Percentiles rank a stretch among this genome's conserved stretches.
These are phyloP conservation scores for Antigone vipio DNA, from an alignment of 2,113 vertebrate species.

Conservation along the genomic window DNA sequence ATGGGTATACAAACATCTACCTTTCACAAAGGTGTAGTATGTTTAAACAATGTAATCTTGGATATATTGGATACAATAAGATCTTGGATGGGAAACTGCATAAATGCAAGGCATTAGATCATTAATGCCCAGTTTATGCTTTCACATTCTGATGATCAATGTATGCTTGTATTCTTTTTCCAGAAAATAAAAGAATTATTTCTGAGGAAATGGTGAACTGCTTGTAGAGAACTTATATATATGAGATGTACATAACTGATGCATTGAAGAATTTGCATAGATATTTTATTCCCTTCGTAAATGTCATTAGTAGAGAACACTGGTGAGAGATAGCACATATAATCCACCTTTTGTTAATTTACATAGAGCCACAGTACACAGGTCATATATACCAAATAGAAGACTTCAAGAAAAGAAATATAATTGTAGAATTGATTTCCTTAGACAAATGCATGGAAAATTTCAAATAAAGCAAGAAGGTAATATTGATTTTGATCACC, in stretches of 20 bases:
- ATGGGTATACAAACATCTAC: not conserved
- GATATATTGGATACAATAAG: not conserved
- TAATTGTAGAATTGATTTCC: not conserved
- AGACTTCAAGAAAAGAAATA: not conserved
- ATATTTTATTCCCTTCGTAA: not conserved
- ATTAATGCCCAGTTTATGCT: not conserved
- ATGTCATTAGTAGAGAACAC: not conserved
- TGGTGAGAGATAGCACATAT: not conserved
- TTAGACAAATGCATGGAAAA: not conserved
- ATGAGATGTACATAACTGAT: not conserved
- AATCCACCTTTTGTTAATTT: constrained; percentile 7
- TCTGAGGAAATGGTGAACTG: not conserved
- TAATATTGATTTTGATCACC: not conserved
- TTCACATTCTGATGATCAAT: not conserved
- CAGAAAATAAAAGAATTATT: not conserved
- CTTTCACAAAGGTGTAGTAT: not conserved
- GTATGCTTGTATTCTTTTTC: not conserved
- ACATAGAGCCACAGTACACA: not conserved
- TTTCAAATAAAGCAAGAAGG: not conserved
- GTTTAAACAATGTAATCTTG: not conserved
- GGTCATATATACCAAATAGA: not conserved
- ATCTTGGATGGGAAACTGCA: not conserved
- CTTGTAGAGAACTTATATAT: not conserved
- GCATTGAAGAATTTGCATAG: not conserved
- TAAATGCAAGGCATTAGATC: not conserved